These are phyloP conservation scores for Barypeithes pellucidus DNA, from an alignment of 2,888 invertebrate genomes.

Conservation along the genomic window DNA sequence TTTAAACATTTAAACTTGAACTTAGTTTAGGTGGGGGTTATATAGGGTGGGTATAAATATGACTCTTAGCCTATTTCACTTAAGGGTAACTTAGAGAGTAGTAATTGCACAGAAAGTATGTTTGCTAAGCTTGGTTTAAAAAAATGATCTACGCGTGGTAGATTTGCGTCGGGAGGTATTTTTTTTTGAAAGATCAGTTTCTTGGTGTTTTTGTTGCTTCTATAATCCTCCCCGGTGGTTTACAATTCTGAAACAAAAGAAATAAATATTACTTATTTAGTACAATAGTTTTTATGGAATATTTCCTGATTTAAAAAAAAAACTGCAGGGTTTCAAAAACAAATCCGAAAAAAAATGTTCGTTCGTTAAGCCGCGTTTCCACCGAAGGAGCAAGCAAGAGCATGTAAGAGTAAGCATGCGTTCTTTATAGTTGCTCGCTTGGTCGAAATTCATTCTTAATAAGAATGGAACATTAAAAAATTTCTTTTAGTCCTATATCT, in stretches of 20 bases:
- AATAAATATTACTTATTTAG: not conserved
- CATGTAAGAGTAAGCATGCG: too few relatives aligned
- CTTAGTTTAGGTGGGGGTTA: not conserved
- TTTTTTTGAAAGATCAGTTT: not conserved
- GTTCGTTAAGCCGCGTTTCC: too few relatives aligned
- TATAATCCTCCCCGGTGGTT: not conserved
- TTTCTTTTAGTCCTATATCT: too few relatives aligned
- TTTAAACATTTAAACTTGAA: conserved; percentile 15
- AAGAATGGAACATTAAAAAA: too few relatives aligned
- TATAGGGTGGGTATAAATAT: conserved; percentile 1
- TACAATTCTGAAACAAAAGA: conserved; percentile 12
- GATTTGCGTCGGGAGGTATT: not conserved
- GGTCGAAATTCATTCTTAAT: too few relatives aligned
- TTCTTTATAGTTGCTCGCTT: too few relatives aligned
- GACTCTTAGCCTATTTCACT: conserved; percentile 16
- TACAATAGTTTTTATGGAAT: too few relatives aligned
- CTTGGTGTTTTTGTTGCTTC: not conserved
- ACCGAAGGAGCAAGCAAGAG: too few relatives aligned
- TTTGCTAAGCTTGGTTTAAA: not conserved
- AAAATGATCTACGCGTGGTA: conserved; percentile 6
- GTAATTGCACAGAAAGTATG: conserved; percentile 32
- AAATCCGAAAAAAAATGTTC: too few relatives aligned
- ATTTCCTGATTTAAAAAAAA: too few relatives aligned
- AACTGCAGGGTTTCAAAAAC: too few relatives aligned
- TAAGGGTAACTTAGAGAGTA: conserved; percentile 26